Conservation (phyloP, 2,888 invertebrate species). For the Caenorhabditis sp. region DNA sequence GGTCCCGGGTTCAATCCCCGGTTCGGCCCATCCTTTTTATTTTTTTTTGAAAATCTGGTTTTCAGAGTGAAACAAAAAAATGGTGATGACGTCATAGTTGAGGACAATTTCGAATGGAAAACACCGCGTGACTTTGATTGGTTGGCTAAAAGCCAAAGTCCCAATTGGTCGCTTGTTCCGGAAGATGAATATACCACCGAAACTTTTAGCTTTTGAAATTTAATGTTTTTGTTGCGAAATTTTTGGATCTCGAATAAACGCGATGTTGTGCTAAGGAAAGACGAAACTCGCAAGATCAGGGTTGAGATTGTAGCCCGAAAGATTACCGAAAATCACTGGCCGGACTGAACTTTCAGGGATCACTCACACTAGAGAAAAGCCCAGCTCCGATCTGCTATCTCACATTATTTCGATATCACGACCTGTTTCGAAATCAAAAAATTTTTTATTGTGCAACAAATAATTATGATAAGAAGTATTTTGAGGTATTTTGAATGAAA, state of each 20-base stretch:
- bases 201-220: conserved; percentile 12
- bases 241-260: not conserved
- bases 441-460: too few relatives aligned
- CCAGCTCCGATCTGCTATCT: too few relatives aligned
- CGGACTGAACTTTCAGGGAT: too few relatives aligned
- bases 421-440: too few relatives aligned
- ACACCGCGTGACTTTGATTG: conserved; percentile 52
- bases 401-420: too few relatives aligned
- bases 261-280: too few relatives aligned
- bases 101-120: conserved; percentile 41
- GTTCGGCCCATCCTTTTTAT: conserved; percentile 28
- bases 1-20: conserved; percentile 70
- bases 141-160: conserved; percentile 50
- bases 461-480: too few relatives aligned
- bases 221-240: not conserved
- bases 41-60: not conserved
- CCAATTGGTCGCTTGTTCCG: conserved; percentile 43
- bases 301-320: too few relatives aligned
- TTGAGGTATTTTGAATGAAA: too few relatives aligned
- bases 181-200: conserved; percentile 32
- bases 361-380: too few relatives aligned
- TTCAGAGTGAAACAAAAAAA: conserved; percentile 23
- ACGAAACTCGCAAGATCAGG: too few relatives aligned
- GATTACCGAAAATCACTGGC: too few relatives aligned
- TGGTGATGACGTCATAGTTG: conserved; percentile 10